phyloP scores from a whole-genome alignment of 53 echinoderm and acorn worm genomes.

The Echinarachnius parma region DNA sequence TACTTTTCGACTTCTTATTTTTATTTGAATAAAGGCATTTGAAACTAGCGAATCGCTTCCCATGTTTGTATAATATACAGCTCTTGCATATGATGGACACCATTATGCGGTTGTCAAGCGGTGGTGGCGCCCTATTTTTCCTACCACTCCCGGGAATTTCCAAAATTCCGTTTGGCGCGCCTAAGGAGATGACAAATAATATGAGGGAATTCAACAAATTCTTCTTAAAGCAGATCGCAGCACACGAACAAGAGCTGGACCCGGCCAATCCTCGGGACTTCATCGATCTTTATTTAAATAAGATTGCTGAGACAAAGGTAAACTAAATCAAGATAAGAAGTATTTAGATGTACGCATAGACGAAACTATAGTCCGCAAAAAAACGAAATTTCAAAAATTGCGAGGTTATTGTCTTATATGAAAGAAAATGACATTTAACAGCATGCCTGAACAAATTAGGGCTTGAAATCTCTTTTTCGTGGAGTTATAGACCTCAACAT shows the following conservation, averaged over 20 bases:
- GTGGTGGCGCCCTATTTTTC: slow-evolving; percentile 16
- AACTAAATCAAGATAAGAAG: no score
- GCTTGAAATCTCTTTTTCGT: no score
- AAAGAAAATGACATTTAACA: no score
- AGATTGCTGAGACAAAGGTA: slow-evolving; percentile 29
- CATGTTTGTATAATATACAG: background rate
- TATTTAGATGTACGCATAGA: no score
- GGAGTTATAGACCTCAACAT: no score
- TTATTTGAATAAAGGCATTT: no score
- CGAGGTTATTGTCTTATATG: no score
- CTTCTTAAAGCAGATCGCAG: slow-evolving; percentile 23
- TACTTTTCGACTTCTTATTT: no score
- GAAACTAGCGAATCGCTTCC: no score
- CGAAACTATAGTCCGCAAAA: no score
- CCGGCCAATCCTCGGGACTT: slow-evolving; percentile 40
- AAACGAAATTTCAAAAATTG: no score
- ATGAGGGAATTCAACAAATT: slow-evolving; percentile 16
- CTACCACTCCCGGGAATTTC: slow-evolving; percentile 29
- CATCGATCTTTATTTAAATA: slow-evolving; percentile 43
- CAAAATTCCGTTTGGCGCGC: slow-evolving; percentile 19
- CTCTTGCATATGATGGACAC: background rate
- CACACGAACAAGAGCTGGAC: slow-evolving; percentile 13
- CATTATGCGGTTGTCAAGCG: slow-evolving; percentile 5
- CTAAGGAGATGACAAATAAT: slow-evolving; percentile 8
- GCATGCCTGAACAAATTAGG: no score